Conservation (phyloP, 2,797 vertebrate species). For the Distichodus sexfasciatus region DNA sequence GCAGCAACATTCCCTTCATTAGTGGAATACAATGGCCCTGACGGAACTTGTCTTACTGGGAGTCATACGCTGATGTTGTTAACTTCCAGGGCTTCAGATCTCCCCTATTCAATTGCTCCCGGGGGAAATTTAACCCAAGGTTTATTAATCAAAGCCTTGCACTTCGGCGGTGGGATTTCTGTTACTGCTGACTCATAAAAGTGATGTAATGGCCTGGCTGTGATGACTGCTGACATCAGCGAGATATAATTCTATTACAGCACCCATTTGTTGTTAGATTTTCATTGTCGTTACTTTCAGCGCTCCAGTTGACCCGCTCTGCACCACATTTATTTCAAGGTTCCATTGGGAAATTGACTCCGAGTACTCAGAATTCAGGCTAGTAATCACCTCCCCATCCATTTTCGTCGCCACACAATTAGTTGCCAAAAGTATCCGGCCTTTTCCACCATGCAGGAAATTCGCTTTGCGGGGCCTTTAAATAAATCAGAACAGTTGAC, state of each 20-base stretch:
- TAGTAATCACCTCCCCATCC: constrained; percentile 23
- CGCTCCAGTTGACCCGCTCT: constrained; percentile 59
- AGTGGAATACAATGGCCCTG: neutral
- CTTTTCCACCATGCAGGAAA: neutral
- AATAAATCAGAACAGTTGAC: constrained; percentile 5
- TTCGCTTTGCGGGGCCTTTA: neutral
- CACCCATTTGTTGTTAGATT: constrained; percentile 63
- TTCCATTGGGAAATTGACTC: constrained; percentile 45
- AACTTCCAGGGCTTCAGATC: constrained; percentile 48
- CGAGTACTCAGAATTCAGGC: constrained; percentile 1
- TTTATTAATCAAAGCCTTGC: constrained; percentile 57
- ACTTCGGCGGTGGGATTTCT: constrained; percentile 50
- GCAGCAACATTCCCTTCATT: neutral
- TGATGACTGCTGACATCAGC: constrained; percentile 69
- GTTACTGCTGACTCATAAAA: constrained; percentile 71
- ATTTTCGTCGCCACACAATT: neutral
- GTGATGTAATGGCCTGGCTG: constrained; percentile 55
- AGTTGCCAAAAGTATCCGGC: neutral
- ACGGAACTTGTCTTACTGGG: neutral
- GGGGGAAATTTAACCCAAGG: constrained; percentile 63
- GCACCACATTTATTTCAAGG: constrained; percentile 66
- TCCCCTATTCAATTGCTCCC: constrained; percentile 56
- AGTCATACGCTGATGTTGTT: constrained; percentile 39
- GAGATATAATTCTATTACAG: constrained; percentile 65
- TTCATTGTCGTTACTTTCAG: constrained; percentile 61